Conservation (phyloP, 2,888 invertebrate species). For the Xestoiulus laeticollis region DNA sequence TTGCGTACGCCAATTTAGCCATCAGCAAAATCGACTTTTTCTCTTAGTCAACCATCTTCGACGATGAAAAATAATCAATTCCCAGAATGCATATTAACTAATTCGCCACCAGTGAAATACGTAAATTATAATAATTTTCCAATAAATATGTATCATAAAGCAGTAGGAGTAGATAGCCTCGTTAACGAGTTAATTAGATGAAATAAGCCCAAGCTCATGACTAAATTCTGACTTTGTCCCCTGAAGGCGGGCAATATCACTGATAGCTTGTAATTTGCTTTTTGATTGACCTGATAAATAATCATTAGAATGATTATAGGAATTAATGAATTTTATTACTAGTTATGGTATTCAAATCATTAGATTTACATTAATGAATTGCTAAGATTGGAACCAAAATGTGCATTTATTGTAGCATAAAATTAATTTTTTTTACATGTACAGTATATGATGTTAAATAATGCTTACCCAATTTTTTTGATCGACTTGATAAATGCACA, state of each 20-base stretch:
- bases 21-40: constrained; percentile 3
- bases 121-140: constrained; percentile 30
- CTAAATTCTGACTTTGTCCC: neutral
- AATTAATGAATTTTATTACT: neutral
- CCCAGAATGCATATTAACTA: constrained; percentile 1
- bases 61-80: constrained; percentile 21
- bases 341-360: no score
- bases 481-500: neutral
- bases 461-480: no score
- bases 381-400: no score
- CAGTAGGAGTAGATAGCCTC: neutral
- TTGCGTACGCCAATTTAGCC: constrained; percentile 30
- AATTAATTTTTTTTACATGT: no score
- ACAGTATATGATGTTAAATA: no score
- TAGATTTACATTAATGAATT: no score
- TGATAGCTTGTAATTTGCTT: neutral
- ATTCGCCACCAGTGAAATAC: neutral
- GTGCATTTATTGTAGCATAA: no score
- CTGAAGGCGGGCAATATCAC: neutral
- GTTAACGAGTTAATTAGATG: constrained; percentile 14
- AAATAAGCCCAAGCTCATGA: neutral
- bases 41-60: neutral
- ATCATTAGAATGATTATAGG: neutral
- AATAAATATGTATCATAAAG: constrained; percentile 24
- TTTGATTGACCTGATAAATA: neutral